These are phyloP conservation scores for Eupithecia tripunctaria DNA, from an alignment of 2,888 invertebrate species.

Conservation along the genomic window DNA sequence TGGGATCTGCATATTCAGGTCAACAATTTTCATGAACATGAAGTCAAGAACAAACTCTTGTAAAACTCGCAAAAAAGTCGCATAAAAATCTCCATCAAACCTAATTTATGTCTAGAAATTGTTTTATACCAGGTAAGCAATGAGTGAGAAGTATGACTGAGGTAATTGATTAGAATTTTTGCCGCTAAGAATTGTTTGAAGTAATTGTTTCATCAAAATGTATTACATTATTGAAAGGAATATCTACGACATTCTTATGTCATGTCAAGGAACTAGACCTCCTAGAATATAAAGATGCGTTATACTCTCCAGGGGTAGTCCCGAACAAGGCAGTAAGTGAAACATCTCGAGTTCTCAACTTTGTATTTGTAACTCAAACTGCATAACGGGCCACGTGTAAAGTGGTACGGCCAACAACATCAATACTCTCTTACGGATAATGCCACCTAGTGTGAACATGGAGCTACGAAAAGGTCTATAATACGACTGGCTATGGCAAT, in stretches of 20 bases:
- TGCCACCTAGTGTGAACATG: constrained; percentile 69
- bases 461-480: constrained; percentile 24
- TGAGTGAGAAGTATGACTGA: background rate
- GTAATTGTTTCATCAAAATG: too few relatives aligned
- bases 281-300: background rate
- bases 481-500: background rate
- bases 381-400: constrained; percentile 72
- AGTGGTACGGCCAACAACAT: constrained; percentile 77
- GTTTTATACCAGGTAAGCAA: background rate
- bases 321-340: constrained; percentile 58
- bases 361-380: constrained; percentile 74
- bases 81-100: background rate
- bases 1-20: background rate
- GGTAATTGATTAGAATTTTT: too few relatives aligned
- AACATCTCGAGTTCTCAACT: constrained; percentile 62
- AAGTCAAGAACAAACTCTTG: background rate
- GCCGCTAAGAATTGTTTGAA: background rate
- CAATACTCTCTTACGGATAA: constrained; percentile 71
- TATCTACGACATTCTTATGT: background rate
- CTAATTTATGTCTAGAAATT: background rate
- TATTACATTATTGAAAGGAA: background rate
- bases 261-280: background rate
- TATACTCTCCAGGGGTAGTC: constrained; percentile 4
- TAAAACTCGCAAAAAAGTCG: background rate
- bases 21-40: background rate